phyloP scores from a whole-genome alignment of 2,113 vertebrate species.

The Gymnocephalus cernua region DNA sequence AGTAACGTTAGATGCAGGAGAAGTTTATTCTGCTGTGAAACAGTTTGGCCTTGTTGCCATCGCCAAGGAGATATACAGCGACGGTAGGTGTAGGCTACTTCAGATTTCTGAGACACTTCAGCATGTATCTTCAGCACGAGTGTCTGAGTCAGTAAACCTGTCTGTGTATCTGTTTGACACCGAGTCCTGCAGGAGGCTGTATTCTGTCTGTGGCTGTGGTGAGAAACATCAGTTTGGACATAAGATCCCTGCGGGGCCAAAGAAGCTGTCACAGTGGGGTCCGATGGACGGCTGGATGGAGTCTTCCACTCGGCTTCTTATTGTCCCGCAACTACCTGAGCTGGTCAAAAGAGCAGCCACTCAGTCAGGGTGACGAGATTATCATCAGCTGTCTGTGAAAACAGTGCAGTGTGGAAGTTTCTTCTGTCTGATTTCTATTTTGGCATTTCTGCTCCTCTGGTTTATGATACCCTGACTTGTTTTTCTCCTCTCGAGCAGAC shows the following conservation, averaged over 20 bases:
- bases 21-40: conserved; percentile 91
- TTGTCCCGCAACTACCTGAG: conserved; percentile 87
- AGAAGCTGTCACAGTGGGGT: conserved; percentile 90
- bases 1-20: conserved; percentile 90
- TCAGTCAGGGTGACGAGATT: conserved; percentile 84
- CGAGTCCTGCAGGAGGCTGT: conserved; percentile 83
- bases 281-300: conserved; percentile 92
- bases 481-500: conserved; percentile 73
- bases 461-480: conserved; percentile 9
- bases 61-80: conserved; percentile 89
- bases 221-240: conserved; percentile 81
- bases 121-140: neutral
- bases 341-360: conserved; percentile 88
- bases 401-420: neutral
- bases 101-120: neutral
- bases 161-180: neutral
- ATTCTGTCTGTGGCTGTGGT: conserved; percentile 89
- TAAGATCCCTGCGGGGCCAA: conserved; percentile 83
- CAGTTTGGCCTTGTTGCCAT: conserved; percentile 87
- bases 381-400: neutral
- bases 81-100: conserved; percentile 79
- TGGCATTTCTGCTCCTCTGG: neutral
- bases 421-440: neutral
- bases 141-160: neutral
- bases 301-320: conserved; percentile 90